These are phyloP conservation scores for Pyrgus malvae DNA, from an alignment of 2,888 invertebrate genomes.

Conservation along the genomic window DNA sequence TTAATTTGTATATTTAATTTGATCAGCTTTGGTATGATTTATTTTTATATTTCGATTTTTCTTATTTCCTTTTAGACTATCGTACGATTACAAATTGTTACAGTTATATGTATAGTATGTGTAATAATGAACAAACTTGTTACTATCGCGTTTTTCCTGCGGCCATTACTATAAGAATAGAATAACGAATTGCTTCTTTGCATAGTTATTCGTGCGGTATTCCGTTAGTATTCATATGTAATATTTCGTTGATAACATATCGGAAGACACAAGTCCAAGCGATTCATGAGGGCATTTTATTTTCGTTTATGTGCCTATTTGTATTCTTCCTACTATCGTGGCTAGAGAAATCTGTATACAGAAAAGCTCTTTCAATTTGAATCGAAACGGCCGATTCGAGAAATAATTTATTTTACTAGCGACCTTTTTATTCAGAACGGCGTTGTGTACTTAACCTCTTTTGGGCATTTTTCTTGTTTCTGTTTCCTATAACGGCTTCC, in stretches of 20 bases:
- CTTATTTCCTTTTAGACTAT: too few species aligned
- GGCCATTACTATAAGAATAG: too few species aligned
- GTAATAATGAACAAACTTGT: too few species aligned
- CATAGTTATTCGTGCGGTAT: background rate
- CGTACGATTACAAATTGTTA: too few species aligned
- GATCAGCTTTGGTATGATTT: too few species aligned
- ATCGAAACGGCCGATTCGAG: constrained; percentile 75
- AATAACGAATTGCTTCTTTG: background rate
- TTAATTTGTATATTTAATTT: constrained; percentile 2
- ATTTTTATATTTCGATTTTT: background rate
- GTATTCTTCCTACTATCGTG: constrained; percentile 70
- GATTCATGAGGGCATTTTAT: constrained; percentile 72
- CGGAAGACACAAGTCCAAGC: constrained; percentile 55
- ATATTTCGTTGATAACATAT: constrained; percentile 52
- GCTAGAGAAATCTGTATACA: constrained; percentile 75
- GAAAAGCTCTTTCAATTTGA: constrained; percentile 77
- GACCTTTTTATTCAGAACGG: constrained; percentile 65
- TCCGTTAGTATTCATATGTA: constrained; percentile 4
- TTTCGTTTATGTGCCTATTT: constrained; percentile 75
- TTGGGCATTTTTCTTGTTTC: constrained; percentile 52
- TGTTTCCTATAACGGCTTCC: constrained; percentile 35
- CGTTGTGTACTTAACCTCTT: constrained; percentile 56
- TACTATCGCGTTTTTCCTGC: too few species aligned
- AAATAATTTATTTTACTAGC: constrained; percentile 72
- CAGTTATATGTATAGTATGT: too few species aligned